phyloP scores from a whole-genome alignment of 2,888 invertebrate species.

The Melanargia galathea region DNA sequence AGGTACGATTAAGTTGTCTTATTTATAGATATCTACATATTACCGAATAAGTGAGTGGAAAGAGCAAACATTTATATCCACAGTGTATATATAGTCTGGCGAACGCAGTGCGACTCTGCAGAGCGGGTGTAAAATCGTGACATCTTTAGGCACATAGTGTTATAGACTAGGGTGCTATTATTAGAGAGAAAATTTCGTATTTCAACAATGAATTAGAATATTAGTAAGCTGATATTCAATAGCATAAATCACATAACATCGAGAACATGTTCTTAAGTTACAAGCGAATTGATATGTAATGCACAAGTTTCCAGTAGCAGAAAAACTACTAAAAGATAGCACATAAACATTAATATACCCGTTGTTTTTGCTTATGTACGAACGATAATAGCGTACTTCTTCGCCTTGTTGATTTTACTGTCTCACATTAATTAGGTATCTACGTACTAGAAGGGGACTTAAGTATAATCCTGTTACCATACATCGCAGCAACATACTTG shows the following conservation, averaged over 20 bases:
- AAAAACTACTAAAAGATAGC: conserved; percentile 11
- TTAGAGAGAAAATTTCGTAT: conserved; percentile 45
- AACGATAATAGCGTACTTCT: background rate
- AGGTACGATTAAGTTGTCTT: too few species aligned
- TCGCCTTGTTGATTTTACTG: background rate
- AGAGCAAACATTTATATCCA: background rate
- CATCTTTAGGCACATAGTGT: conserved; percentile 19
- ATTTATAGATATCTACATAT: too few species aligned
- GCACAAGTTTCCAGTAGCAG: conserved; percentile 44
- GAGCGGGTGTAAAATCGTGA: conserved; percentile 12
- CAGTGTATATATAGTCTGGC: too few species aligned
- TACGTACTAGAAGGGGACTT: conserved; percentile 5
- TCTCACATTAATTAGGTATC: conserved; percentile 4
- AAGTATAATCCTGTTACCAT: conserved; percentile 1
- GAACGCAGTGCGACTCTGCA: background rate
- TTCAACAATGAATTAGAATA: conserved; percentile 38
- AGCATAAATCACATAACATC: conserved; percentile 26
- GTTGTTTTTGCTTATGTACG: background rate
- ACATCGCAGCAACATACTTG: conserved; percentile 13
- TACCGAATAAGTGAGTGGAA: background rate
- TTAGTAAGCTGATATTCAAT: conserved; percentile 28
- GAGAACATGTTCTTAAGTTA: conserved; percentile 36
- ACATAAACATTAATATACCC: conserved; percentile 11
- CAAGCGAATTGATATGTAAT: conserved; percentile 57
- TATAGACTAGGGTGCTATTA: conserved; percentile 66